These are phyloP conservation scores for Ruditapes philippinarum DNA, from an alignment of 1,140 invertebrate species.

Conservation along the genomic window DNA sequence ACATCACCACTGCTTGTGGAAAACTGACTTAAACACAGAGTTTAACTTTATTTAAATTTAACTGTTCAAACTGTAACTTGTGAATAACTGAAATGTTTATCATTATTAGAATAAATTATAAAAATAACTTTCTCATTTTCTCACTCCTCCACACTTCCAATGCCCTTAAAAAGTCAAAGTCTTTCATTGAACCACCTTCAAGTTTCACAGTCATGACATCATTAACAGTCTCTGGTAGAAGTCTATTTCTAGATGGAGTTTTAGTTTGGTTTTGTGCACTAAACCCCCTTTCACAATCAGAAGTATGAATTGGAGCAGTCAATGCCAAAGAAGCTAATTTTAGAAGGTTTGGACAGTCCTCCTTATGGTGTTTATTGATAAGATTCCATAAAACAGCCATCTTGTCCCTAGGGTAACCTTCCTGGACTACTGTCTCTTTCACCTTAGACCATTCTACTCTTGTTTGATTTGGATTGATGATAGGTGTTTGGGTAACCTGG, in stretches of 20 bases:
- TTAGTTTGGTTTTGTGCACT: conserved; percentile 28
- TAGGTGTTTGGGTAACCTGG: not conserved
- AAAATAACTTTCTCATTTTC: no score
- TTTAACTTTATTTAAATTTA: no score
- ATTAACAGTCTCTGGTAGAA: not conserved
- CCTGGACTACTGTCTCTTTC: not conserved
- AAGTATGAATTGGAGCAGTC: conserved; percentile 16
- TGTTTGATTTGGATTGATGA: not conserved
- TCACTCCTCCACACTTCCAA: no score
- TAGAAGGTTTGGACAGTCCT: not conserved
- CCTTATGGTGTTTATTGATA: conserved; percentile 12
- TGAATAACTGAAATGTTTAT: no score
- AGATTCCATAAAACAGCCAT: not conserved
- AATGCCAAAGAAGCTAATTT: conserved; percentile 22
- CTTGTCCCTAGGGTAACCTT: not conserved
- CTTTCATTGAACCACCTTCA: no score
- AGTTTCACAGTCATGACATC: no score
- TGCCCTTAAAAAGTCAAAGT: no score
- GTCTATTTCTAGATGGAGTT: not conserved
- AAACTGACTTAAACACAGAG: no score
- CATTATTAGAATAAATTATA: no score
- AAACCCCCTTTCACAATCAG: conserved; percentile 38
- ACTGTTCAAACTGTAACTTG: no score
- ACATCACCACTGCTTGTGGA: not conserved
- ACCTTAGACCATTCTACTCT: not conserved